Percentiles rank a stretch among this genome's conserved stretches.
Evolutionary conservation across 2,113 vertebrate species (phyloP).

Genomic region (Anarhynchus alexandrinus): DNA sequence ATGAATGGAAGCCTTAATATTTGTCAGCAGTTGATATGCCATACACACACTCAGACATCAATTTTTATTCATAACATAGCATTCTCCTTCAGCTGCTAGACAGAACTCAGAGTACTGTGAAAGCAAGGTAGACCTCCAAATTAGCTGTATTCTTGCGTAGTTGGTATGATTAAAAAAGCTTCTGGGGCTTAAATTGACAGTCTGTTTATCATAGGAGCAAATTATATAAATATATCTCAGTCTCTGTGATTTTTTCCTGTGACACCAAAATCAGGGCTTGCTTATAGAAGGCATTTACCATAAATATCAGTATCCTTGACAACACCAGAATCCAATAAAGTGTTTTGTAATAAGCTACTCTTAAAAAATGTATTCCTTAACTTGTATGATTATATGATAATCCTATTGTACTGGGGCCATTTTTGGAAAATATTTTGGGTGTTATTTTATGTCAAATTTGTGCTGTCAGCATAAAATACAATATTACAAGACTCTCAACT

Average conservation of each 20-base stretch:
- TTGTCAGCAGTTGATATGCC: neutral
- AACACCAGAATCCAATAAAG: neutral
- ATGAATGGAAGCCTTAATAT: neutral
- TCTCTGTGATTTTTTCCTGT: neutral
- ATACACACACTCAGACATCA: neutral
- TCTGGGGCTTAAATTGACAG: neutral
- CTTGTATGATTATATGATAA: neutral
- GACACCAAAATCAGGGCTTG: neutral
- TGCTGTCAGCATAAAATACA: neutral
- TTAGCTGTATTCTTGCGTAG: neutral
- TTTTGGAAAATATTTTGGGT: neutral
- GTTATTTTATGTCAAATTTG: neutral
- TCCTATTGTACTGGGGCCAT: neutral
- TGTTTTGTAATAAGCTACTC: neutral
- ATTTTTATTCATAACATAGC: neutral
- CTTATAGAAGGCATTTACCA: neutral
- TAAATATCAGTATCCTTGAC: constrained; percentile 4
- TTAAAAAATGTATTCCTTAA: neutral
- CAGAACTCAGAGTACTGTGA: neutral
- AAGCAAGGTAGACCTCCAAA: neutral
- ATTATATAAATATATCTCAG: neutral
- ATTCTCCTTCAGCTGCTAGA: neutral
- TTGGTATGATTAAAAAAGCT: neutral
- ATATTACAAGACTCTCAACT: neutral
- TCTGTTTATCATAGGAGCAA: neutral